A percentile compares a stretch with the other conserved stretches of the same genome.
phyloP scores from a whole-genome alignment of 2,888 invertebrate species.

The Bhutanitis thaidina region DNA sequence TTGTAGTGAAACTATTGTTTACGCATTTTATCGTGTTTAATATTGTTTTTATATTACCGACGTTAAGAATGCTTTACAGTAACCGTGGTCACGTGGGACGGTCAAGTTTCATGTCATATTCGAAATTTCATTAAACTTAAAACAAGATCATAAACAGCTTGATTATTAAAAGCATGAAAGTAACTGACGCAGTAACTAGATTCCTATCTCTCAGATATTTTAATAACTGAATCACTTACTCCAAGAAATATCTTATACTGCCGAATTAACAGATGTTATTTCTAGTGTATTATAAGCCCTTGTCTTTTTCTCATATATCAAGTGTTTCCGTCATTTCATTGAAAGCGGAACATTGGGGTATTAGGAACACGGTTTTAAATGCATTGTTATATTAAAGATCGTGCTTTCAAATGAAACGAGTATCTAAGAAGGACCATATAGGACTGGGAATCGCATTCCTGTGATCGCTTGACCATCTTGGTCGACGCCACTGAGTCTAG shows the following conservation, averaged over 20 bases:
- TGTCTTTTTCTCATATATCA: conserved; percentile 6
- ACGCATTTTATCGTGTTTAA: no score
- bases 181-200: no score
- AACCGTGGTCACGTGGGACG: no score
- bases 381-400: background rate
- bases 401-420: background rate
- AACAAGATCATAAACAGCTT: no score
- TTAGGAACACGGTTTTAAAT: conserved; percentile 1
- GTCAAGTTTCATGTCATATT: no score
- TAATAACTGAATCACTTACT: conserved; percentile 7
- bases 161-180: no score
- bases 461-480: conserved; percentile 1
- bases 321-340: background rate
- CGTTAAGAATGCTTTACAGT: no score
- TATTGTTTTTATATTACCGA: no score
- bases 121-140: no score
- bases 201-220: background rate
- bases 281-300: conserved; percentile 1
- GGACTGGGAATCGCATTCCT: conserved; percentile 7
- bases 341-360: background rate
- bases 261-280: conserved; percentile 2
- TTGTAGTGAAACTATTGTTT: no score
- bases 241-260: background rate
- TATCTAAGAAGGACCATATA: conserved; percentile 14
- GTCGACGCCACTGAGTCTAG: conserved; percentile 18